Evolutionary conservation across 2,888 invertebrate species (phyloP).

Genomic region (Clunio marinus): DNA sequence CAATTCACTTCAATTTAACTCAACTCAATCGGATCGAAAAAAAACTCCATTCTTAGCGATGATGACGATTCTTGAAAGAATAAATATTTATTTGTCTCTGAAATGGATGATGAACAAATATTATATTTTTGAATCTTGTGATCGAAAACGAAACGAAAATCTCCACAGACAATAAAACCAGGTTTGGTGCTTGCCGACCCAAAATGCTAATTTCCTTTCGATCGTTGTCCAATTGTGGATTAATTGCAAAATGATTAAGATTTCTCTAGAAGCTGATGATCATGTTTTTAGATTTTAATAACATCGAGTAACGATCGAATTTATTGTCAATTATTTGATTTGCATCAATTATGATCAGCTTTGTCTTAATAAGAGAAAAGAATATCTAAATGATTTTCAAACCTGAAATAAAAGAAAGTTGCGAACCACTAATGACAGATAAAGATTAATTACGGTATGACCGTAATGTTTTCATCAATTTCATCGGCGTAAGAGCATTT

Average conservation of each 20-base stretch:
- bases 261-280: neutral
- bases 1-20: too few species aligned
- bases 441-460: slow-evolving; percentile 9
- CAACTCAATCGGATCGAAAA: too few species aligned
- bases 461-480: neutral
- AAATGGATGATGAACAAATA: too few species aligned
- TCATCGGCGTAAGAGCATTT: slow-evolving; percentile 20
- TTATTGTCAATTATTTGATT: slow-evolving; percentile 10
- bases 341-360: slow-evolving; percentile 13
- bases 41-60: neutral
- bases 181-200: neutral
- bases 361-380: neutral
- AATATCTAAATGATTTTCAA: too few species aligned
- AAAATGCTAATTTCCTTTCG: slow-evolving; percentile 2
- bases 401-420: slow-evolving; percentile 23
- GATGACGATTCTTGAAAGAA: slow-evolving; percentile 8
- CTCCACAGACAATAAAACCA: too few species aligned
- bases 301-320: neutral
- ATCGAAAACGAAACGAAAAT: too few species aligned
- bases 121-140: too few species aligned
- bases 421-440: neutral
- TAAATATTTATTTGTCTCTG: neutral
- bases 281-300: neutral
- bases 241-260: neutral
- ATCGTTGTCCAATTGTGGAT: neutral